Percentiles rank a stretch among this genome's conserved stretches.
Evolutionary conservation across 2,797 vertebrate species (phyloP).

Genomic region (Aplochiton taeniatus): DNA sequence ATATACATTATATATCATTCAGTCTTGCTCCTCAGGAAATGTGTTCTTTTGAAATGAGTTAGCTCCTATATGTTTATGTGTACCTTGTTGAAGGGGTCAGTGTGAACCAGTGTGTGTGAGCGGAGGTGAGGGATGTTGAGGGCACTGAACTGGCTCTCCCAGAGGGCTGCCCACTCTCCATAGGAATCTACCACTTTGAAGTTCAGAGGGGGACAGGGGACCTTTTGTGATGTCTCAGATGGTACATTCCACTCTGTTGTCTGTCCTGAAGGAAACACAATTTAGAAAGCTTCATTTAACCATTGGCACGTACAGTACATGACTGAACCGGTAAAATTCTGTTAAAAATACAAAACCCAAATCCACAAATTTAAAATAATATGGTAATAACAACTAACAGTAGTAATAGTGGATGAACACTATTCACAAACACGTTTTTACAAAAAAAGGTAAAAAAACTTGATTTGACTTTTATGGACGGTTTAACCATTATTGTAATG

Average conservation of each 20-base stretch:
- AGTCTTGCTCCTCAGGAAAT: neutral
- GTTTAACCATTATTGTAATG: neutral
- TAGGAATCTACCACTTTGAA: constrained; percentile 76
- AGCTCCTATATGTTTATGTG: neutral
- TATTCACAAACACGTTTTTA: neutral
- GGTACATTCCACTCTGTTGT: constrained; percentile 20
- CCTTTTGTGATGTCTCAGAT: constrained; percentile 9
- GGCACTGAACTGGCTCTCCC: constrained; percentile 79
- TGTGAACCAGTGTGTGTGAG: constrained; percentile 80
- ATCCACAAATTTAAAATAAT: no score
- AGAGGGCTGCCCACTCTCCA: constrained; percentile 73
- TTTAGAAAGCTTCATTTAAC: neutral
- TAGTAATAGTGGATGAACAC: no score
- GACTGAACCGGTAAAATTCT: neutral
- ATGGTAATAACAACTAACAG: no score
- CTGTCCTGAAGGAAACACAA: constrained; percentile 37
- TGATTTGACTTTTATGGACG: neutral
- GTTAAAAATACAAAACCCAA: neutral
- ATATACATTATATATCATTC: no score
- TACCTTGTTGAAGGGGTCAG: constrained; percentile 78
- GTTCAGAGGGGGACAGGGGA: constrained; percentile 31
- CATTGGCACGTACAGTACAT: neutral
- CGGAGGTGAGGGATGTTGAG: constrained; percentile 80
- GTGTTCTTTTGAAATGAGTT: neutral
- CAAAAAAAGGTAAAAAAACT: neutral